Evolutionary conservation across 2,888 invertebrate species (phyloP), one percentile per base, ranked within the genome.

Genomic region (Tetropium fuscum): DNA sequence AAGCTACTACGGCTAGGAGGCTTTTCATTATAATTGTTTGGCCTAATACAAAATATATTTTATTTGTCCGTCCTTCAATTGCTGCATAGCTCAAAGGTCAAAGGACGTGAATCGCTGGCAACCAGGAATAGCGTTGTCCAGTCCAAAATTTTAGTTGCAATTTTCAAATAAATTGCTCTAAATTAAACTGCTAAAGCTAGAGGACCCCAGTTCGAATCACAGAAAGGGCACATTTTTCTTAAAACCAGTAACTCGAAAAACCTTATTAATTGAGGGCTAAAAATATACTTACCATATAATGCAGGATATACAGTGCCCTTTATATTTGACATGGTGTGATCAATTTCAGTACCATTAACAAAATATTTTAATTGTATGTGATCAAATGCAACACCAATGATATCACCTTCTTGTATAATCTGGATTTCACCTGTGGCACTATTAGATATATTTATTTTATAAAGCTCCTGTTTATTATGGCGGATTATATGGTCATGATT

Each of bases 311-410:
- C 91, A 1, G 94, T 91, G 64, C 95, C 97, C 78, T 92, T 93
- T 63, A 97, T 90, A 82, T 94, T 95, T 64, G 92, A 88, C 38
- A 97, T 87, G 13, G 95, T 92, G 71, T 90, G 88, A 73, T 95
- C 93, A 75, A 95, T 84, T 73, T 90, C 89, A 76, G 90, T 91
- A 1, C 98, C 98, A 83, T 98, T 98, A 32, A 97, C 83, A 81
- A 89, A 97, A 84, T 98, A 97, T 80, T 95, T 96, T 58, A 99
- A 83, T 76, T 98, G 95, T 58, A 97, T 91, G 80, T 99, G 98
- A 80, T 99, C 98, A 80, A 94, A 99, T 0, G 95, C 91, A 25
- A 99, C 86, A 16, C 98, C 98, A 73, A 98, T 87, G 53, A 95
- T 89, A 80, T 98, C 98, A 18, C 98, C 97, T 83, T 98, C 98